These are phyloP conservation scores for Hydrochoerus hydrochaeris DNA, from an alignment of 2,113 vertebrate genomes.

Conservation along the genomic window DNA sequence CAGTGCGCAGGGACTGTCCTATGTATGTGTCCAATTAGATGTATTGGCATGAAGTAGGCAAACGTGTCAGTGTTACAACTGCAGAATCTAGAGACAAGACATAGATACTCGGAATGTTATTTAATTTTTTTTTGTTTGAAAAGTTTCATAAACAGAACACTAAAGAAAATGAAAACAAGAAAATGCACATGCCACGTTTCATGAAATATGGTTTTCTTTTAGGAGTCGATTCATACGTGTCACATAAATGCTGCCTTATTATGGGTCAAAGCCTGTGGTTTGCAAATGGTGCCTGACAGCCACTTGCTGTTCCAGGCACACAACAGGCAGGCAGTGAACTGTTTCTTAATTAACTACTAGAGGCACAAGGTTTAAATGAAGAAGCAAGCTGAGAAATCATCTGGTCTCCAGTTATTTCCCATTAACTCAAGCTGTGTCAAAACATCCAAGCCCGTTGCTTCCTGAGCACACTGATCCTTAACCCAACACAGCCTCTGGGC, in stretches of 20 bases:
- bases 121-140: not conserved
- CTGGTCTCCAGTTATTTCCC: conserved; percentile 38
- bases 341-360: conserved; percentile 57
- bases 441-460: not conserved
- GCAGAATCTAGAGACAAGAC: not conserved
- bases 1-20: rapidly evolving
- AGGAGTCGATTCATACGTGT: not conserved
- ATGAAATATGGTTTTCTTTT: not conserved
- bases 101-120: not conserved
- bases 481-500: not conserved
- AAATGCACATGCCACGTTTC: not conserved
- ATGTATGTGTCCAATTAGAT: not conserved
- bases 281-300: not conserved
- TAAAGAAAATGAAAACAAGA: not conserved
- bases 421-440: conserved; percentile 50
- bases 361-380: conserved; percentile 35
- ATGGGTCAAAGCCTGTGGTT: not conserved
- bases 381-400: conserved; percentile 52
- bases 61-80: not conserved
- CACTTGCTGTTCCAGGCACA: not conserved
- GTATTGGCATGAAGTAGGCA: not conserved
- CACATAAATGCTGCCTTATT: not conserved
- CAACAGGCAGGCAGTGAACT: not conserved
- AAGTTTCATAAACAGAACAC: not conserved
- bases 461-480: not conserved